Conservation (phyloP, 2,888 invertebrate species). For the Microplitis manilae region DNA sequence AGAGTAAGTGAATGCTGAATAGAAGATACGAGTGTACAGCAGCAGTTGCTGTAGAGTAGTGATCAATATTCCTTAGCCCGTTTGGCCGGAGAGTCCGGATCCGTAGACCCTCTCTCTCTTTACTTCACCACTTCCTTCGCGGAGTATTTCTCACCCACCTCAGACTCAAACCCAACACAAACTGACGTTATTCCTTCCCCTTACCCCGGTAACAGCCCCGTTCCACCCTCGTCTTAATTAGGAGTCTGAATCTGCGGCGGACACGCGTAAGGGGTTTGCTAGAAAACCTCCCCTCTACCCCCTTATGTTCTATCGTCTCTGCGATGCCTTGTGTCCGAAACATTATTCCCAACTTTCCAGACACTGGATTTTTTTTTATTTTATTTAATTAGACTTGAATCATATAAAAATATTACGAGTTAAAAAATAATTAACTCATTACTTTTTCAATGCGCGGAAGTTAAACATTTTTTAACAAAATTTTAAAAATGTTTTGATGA, state of each 20-base stretch:
- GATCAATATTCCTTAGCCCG: slow-evolving; percentile 72
- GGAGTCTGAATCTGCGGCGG: slow-evolving; percentile 88
- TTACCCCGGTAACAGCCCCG: slow-evolving; percentile 66
- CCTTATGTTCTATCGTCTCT: slow-evolving; percentile 49
- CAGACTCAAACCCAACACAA: slow-evolving; percentile 53
- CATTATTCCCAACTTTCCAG: slow-evolving; percentile 69
- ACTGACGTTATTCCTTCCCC: slow-evolving; percentile 37
- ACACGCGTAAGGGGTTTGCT: slow-evolving; percentile 76
- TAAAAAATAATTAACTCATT: background rate
- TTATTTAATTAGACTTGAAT: slow-evolving; percentile 10
- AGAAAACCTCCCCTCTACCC: slow-evolving; percentile 39
- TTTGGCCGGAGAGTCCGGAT: slow-evolving; percentile 65
- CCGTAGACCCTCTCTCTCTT: slow-evolving; percentile 46
- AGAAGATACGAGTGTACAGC: slow-evolving; percentile 43
- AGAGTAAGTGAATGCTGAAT: slow-evolving; percentile 20
- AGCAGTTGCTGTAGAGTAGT: slow-evolving; percentile 58
- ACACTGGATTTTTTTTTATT: slow-evolving; percentile 37
- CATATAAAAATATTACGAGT: background rate
- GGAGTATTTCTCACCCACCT: slow-evolving; percentile 34
- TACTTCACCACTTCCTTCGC: slow-evolving; percentile 2
- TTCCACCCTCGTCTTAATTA: slow-evolving; percentile 85
- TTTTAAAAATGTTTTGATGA: slow-evolving; percentile 9
- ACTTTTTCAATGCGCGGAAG: background rate
- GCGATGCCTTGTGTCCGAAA: slow-evolving; percentile 69
- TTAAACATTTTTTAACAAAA: too few species aligned